Evolutionary conservation across 2,888 invertebrate genomes (phyloP), one percentile per base, ranked within the genome.

Genomic region (Gonocerus acuteangulatus): DNA sequence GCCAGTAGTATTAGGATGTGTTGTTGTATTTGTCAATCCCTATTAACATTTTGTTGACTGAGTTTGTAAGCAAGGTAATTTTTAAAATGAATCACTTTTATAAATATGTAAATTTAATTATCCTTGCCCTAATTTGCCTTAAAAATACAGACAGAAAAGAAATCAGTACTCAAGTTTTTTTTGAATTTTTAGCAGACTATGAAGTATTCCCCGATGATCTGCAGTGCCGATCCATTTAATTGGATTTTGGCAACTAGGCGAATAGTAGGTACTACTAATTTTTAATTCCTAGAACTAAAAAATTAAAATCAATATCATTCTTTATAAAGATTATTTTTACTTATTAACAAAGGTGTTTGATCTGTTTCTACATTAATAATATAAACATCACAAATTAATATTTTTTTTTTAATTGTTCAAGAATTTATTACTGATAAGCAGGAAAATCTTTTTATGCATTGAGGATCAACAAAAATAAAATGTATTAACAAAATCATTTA

Each of bases 221-320:
- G 57, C 44, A 23, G 57, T 57, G 57, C 57, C 57, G 44, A 57
- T 57, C 57, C 57, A 57, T 57, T 57, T 19, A 45, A 57, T 57
- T 57, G 57, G 57, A 57, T 57, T 57, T 57, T 44, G 57, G 57
- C 47, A 57, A 44, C 15, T 45, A 45, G 57, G 32, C 27, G 47
- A 44, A 45, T 57, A 57, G 57, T 47, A 57, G 57, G 45, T 36
- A 57, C 23, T 13, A 23, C 39, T 42, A 57, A 45, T 57, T 36
- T 57, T 45, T 36, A 21, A 45, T 45, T 57, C 57, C 57, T 57
- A 57, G 57, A 57, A 57, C 57, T 57, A 57, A 47, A 57, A 57
- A 57, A 57, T 19, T 57, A 44, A 22, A 57, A 57, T 45, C 57
- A 57, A 57, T 57, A 57, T 57, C 34, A 19, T 16, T 57, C 16